Base-by-base conservation (phyloP, 2,113 vertebrate genomes). In the Calypte anna region DNA sequence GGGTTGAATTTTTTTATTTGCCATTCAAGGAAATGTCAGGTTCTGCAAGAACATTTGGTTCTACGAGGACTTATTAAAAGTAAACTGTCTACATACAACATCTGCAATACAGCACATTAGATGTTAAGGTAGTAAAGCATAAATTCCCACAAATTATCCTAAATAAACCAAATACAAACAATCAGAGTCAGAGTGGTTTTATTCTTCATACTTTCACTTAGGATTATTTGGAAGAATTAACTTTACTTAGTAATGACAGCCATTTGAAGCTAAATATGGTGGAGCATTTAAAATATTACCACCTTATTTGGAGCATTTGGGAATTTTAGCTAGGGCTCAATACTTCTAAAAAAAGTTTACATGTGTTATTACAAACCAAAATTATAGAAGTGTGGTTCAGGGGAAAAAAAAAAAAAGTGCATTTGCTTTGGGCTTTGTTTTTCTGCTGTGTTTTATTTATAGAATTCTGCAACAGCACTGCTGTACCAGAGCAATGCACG, bases 381-480 rank as follows among this genome's bases (percentile, higher is more conserved):
- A 95, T 89, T 94, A 94, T 3, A 91, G 43, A 94, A 94, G 93
- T 63, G 59, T 14, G 48, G 63, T 64, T 91, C 76, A 77, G 18
- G 92, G 95, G 64, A 91, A 89, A 94, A 92, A 17, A 7, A 90
- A 89, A 95, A 92, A 17, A 7, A 82, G 36, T 54, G 21, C 58
- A 93, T 75, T 88, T 91, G 38, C 82, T 96, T 90, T 70, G 46
- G 40, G 94, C 86, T 96, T 96, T 93, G 90, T 23, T 95, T 92
- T 94, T 95, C 82, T 93, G 95, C 86, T 94, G 30, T 51, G 30
- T 84, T 88, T 82, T 75, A 77, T 82, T 92, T 92, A 87, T 19
- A 63, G 25, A 63, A 7, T 76, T 72, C 69, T 83, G 84, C 93
- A 88, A 74, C 43, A 93, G 77, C 74, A 40, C 22, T 40, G 68